A percentile compares a stretch with the other conserved stretches of the same genome.
Evolutionary conservation across 2,113 vertebrate genomes (phyloP).

Genomic region (Tachycineta bicolor): DNA sequence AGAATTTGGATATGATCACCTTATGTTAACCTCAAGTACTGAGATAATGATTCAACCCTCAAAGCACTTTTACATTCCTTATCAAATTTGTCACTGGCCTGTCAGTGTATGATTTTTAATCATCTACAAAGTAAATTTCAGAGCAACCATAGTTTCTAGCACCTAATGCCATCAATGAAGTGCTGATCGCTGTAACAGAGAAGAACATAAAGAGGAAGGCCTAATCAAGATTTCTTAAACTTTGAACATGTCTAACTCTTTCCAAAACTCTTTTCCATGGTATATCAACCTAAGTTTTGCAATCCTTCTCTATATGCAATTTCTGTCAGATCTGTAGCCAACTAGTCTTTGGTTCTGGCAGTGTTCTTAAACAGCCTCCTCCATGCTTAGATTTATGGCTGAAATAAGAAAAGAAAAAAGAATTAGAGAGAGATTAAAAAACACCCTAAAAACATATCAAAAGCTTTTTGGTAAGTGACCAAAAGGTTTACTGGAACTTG

Average conservation of each 20-base stretch:
- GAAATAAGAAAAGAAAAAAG: constrained; percentile 3
- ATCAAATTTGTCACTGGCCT: neutral
- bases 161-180: neutral
- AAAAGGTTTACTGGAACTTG: neutral
- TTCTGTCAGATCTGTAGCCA: constrained; percentile 25
- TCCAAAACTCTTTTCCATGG: neutral
- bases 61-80: neutral
- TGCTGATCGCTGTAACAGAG: neutral
- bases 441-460: neutral
- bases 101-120: neutral
- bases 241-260: neutral
- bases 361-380: constrained; percentile 21
- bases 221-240: neutral
- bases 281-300: neutral
- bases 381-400: constrained; percentile 3
- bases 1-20: neutral
- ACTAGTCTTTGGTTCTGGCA: constrained; percentile 29
- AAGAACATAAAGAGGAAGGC: neutral
- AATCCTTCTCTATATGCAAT: neutral
- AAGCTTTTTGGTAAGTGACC: neutral
- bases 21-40: neutral
- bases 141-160: neutral
- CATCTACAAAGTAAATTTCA: neutral
- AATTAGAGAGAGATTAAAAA: neutral
- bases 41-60: neutral